Evolutionary conservation across 2,888 invertebrate species (phyloP).

Genomic region (Eulithis testata): DNA sequence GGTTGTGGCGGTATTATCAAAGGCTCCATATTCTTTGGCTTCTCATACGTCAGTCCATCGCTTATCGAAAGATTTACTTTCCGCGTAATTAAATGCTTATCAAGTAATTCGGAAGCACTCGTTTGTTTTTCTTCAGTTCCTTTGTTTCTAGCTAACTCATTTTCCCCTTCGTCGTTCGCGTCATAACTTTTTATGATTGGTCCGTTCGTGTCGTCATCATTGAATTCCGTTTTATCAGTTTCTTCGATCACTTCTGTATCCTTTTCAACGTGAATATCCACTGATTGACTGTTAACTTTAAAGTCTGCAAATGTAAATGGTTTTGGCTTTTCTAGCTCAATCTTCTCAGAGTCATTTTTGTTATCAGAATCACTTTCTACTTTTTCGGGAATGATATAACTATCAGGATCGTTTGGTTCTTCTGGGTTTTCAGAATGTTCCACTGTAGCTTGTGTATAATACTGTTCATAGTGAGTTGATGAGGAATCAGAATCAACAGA

Average conservation of each 20-base stretch:
- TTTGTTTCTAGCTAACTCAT: slow-evolving; percentile 48
- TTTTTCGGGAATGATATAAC: slow-evolving; percentile 39
- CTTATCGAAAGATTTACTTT: slow-evolving; percentile 75
- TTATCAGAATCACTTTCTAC: slow-evolving; percentile 23
- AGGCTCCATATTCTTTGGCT: slow-evolving; percentile 69
- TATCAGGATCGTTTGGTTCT: slow-evolving; percentile 41
- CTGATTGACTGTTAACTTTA: slow-evolving; percentile 67
- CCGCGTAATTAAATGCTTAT: slow-evolving; percentile 59
- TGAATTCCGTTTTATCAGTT: slow-evolving; percentile 32
- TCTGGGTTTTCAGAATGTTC: slow-evolving; percentile 39
- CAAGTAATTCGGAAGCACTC: slow-evolving; percentile 60
- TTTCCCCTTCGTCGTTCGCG: slow-evolving; percentile 40
- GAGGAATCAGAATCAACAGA: slow-evolving; percentile 73
- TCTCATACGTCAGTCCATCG: slow-evolving; percentile 65
- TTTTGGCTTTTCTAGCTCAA: slow-evolving; percentile 61
- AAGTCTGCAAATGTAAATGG: slow-evolving; percentile 85
- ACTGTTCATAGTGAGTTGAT: slow-evolving; percentile 71
- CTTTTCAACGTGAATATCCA: slow-evolving; percentile 49
- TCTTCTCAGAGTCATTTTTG: slow-evolving; percentile 26
- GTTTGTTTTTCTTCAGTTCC: slow-evolving; percentile 50
- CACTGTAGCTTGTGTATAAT: slow-evolving; percentile 57
- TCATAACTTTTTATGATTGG: slow-evolving; percentile 33
- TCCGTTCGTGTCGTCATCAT: slow-evolving; percentile 32
- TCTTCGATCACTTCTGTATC: slow-evolving; percentile 41
- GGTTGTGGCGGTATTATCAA: slow-evolving; percentile 86